Base-by-base conservation (phyloP, 2,888 invertebrate genomes). In the Acronicta aceris region DNA sequence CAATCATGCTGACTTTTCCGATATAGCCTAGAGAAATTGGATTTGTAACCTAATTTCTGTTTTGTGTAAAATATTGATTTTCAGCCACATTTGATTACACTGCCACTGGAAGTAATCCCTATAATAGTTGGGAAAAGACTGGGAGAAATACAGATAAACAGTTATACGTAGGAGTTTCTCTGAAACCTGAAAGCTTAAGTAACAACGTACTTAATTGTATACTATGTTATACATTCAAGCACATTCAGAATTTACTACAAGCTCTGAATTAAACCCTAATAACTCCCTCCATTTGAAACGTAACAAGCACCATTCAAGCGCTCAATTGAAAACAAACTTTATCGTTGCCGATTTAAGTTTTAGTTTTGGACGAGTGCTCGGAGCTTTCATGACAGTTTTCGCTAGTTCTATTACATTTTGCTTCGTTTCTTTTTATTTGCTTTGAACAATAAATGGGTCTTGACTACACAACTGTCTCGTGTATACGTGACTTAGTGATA, bases 401-500 rank as follows among this genome's bases (percentile, higher is more conserved):
- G 73, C 58, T 53, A 69, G 72, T 73, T 47, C 74, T 76, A 71
- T 71, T 73, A 84, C 76, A 81, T 78, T 86, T 86, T 81, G 81
- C 81, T 82, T 71, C 60, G 85, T 82, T 87, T 87, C 89, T 89
- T 92, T 93, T 91, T 91, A 90, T 88, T 89, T 87, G 85, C 87
- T 86, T 84, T 83, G 87, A 87, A 90, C 89, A 91, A 92, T 92
- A 92, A 92, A 92, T 89, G 86, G 84, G 83, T 88, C 79, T 87
- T 81, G 81, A 84, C 79, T 86, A 87, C 83, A 84, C 80, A 84
- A 87, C 85, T 87, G 85, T 87, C 85, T 89, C 85, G 79, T 81
- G 79, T 81, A 81, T 83, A 86, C 85, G 84, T 84, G 86, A 86
- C 83, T 87, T 79, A 68, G 80, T 76, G 78, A 81, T 86, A 88